Percentiles rank a stretch among this genome's conserved stretches.
Evolutionary conservation across 1,140 invertebrate genomes (phyloP).

Genomic region (Pachyrhynchus sulphureomaculatus): DNA sequence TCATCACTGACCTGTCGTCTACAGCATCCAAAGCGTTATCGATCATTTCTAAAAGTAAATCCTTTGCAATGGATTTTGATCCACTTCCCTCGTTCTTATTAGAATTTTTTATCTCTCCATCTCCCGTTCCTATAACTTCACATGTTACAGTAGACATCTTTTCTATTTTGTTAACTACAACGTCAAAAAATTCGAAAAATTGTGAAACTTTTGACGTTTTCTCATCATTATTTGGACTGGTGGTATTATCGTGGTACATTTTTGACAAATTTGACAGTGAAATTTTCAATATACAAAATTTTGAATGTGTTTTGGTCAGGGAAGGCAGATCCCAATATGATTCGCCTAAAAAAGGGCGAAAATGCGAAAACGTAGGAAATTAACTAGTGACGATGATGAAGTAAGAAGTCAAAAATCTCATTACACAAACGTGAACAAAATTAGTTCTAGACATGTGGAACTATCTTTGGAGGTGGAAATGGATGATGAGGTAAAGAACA

Average conservation of each 20-base stretch:
- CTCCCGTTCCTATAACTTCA: slow-evolving; percentile 24
- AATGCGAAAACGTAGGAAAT: slow-evolving; percentile 34
- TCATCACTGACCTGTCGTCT: slow-evolving; percentile 19
- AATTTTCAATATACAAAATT: slow-evolving; percentile 18
- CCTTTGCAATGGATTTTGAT: slow-evolving; percentile 27
- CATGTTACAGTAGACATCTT: slow-evolving; percentile 19
- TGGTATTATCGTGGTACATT: not conserved
- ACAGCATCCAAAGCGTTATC: slow-evolving; percentile 37
- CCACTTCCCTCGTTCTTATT: slow-evolving; percentile 4
- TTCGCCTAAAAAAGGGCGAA: slow-evolving; percentile 19
- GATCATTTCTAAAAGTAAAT: slow-evolving; percentile 38
- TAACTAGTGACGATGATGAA: slow-evolving; percentile 27
- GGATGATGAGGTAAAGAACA: slow-evolving; percentile 32
- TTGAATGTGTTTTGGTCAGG: slow-evolving; percentile 10
- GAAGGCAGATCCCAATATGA: slow-evolving; percentile 22
- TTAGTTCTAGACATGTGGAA: slow-evolving; percentile 31
- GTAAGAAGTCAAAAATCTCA: slow-evolving; percentile 26
- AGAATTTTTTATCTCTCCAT: slow-evolving; percentile 7
- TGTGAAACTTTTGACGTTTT: not conserved
- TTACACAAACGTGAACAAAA: slow-evolving; percentile 18
- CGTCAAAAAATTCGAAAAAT: slow-evolving; percentile 4
- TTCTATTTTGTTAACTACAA: not conserved
- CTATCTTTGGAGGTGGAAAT: slow-evolving; percentile 39
- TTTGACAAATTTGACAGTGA: slow-evolving; percentile 13
- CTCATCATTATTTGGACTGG: not conserved